Percentiles rank a stretch among this genome's conserved stretches.
Evolutionary conservation across 2,113 vertebrate species (phyloP).

Genomic region (Cottus gobio): DNA sequence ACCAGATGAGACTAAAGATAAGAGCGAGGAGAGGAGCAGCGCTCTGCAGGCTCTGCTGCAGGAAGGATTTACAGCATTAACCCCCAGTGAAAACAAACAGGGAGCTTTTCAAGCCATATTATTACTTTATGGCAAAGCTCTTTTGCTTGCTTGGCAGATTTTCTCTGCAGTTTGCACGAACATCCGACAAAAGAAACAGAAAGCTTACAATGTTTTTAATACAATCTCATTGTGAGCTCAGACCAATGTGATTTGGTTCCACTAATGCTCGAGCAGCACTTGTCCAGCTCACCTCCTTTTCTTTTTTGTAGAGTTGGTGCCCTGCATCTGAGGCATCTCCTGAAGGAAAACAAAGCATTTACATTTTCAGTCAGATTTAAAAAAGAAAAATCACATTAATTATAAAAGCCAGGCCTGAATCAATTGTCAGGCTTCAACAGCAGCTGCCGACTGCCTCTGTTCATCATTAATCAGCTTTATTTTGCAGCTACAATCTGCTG

Average conservation of each 20-base stretch:
- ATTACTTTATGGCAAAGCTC: conserved; percentile 39
- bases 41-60: conserved; percentile 29
- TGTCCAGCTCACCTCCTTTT: conserved; percentile 74
- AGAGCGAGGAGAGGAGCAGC: conserved; percentile 10
- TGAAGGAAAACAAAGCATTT: conserved; percentile 47
- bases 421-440: conserved; percentile 7
- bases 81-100: conserved; percentile 55
- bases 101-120: conserved; percentile 53
- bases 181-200: conserved; percentile 9
- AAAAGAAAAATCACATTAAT: neutral
- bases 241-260: neutral
- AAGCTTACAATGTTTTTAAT: conserved; percentile 19
- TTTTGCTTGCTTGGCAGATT: conserved; percentile 53
- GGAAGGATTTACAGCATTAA: conserved; percentile 72
- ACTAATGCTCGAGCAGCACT: neutral
- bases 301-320: conserved; percentile 67
- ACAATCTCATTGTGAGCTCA: neutral
- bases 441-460: conserved; percentile 51
- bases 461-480: conserved; percentile 71
- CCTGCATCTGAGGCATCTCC: conserved; percentile 73
- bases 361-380: neutral
- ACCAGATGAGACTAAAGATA: conserved; percentile 5
- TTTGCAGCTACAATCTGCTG: conserved; percentile 34
- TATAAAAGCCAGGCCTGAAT: conserved; percentile 11
- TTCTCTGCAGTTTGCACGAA: conserved; percentile 20